Conservation (phyloP, 2,113 vertebrate species). For the Dipodomys spectabilis region DNA sequence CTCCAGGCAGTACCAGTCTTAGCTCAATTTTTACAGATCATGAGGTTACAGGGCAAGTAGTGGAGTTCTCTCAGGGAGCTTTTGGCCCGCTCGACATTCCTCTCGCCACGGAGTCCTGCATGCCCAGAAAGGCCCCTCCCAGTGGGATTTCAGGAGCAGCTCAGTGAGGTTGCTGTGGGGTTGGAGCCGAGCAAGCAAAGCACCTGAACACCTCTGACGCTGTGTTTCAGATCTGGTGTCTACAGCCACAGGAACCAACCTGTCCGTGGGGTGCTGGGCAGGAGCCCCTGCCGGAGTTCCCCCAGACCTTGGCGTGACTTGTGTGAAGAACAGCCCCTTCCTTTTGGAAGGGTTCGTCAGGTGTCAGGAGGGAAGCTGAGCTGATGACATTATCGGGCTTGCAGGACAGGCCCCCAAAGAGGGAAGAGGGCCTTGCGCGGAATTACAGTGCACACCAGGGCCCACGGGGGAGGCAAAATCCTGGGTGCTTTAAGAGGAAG, state of each 20-base stretch:
- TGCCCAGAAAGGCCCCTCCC: no score
- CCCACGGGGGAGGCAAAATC: neutral
- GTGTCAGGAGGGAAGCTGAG: neutral
- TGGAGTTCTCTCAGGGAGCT: neutral
- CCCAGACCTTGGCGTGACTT: no score
- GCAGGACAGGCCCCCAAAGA: neutral
- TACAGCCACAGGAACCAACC: no score
- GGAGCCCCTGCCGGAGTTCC: no score
- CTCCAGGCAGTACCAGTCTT: accelerated
- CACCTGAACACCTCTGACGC: neutral
- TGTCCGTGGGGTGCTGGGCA: accelerated
- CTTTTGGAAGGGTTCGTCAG: no score
- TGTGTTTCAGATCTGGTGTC: no score
- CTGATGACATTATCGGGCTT: accelerated
- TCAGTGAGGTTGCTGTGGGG: neutral
- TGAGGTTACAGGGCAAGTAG: accelerated
- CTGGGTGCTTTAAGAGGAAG: neutral
- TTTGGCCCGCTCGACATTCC: no score
- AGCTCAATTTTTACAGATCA: neutral
- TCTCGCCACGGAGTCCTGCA: accelerated
- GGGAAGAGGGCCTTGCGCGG: neutral
- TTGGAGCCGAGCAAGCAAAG: neutral
- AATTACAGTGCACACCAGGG: accelerated
- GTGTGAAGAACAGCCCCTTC: no score
- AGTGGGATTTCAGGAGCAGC: accelerated